Percentiles rank a stretch among this genome's conserved stretches.
phyloP scores from a whole-genome alignment of 1,140 invertebrate species.

The Diploscapter pachys region DNA sequence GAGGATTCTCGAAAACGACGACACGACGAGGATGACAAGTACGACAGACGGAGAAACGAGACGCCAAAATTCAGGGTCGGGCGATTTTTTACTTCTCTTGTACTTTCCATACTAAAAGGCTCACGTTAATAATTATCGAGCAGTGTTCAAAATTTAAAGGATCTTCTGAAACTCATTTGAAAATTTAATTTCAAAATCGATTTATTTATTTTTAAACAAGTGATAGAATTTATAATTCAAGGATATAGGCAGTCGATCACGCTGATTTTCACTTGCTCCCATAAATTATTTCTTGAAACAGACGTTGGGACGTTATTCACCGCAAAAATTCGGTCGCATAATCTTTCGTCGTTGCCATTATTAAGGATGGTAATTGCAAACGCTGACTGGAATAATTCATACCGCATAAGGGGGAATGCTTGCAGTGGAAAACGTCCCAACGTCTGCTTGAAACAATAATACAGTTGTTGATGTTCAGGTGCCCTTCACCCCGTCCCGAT shows the following conservation, averaged over 20 bases:
- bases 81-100: background rate
- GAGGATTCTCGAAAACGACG: background rate
- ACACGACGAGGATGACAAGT: slow-evolving; percentile 9
- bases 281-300: too few relatives aligned
- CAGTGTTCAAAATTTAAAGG: background rate
- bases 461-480: too few relatives aligned
- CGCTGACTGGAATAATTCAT: too few relatives aligned
- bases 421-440: too few relatives aligned
- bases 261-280: too few relatives aligned
- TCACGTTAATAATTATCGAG: background rate
- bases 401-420: too few relatives aligned
- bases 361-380: too few relatives aligned
- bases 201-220: background rate
- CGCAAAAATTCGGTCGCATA: too few relatives aligned
- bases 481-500: too few relatives aligned
- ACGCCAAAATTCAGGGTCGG: slow-evolving; percentile 20
- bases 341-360: too few relatives aligned
- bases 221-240: slow-evolving; percentile 63
- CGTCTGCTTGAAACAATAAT: too few relatives aligned
- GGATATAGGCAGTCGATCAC: slow-evolving; percentile 62
- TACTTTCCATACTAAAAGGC: background rate
- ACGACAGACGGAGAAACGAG: slow-evolving; percentile 55
- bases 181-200: background rate
- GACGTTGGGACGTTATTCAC: too few relatives aligned
- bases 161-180: slow-evolving; percentile 54